A percentile compares a stretch with the other conserved stretches of the same genome.
These are phyloP conservation scores for Zoanthus sociatus DNA, from an alignment of 92 coral and sea anemone genomes.

Conservation along the genomic window DNA sequence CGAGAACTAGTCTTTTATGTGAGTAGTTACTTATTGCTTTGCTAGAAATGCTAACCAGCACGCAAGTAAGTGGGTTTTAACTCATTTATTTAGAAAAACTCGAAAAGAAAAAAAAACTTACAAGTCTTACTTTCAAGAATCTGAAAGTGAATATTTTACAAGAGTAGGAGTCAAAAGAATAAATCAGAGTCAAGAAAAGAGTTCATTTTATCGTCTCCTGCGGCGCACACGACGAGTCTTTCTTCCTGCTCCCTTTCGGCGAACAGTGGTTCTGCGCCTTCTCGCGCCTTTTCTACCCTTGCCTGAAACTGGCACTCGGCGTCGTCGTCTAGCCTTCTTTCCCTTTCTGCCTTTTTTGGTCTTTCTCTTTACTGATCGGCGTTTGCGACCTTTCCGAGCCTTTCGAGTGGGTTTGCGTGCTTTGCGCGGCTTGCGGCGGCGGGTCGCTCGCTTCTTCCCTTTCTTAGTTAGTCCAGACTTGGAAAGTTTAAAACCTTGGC, in stretches of 20 bases:
- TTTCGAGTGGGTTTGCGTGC: constrained; percentile 30
- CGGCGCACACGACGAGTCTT: constrained; percentile 34
- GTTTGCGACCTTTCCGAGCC: constrained; percentile 38
- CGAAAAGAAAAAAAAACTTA: no score
- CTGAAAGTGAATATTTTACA: background rate
- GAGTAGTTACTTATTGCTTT: no score
- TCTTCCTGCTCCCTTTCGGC: constrained; percentile 27
- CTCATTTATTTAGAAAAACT: no score
- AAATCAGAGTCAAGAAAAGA: background rate
- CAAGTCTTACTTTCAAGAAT: background rate
- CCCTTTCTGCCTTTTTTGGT: constrained; percentile 37
- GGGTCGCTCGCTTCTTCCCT: constrained; percentile 12
- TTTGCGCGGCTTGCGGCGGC: constrained; percentile 46
- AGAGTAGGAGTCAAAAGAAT: background rate
- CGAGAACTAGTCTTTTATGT: no score
- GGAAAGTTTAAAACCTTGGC: constrained; percentile 41
- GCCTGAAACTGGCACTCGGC: constrained; percentile 21
- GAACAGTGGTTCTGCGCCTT: constrained; percentile 29
- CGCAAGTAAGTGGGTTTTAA: no score
- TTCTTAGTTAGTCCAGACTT: constrained; percentile 29
- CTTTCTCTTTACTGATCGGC: constrained; percentile 25
- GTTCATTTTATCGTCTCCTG: constrained; percentile 34
- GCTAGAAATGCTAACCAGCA: no score
- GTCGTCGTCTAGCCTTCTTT: constrained; percentile 24
- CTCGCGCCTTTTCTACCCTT: constrained; percentile 19